phyloP scores from a whole-genome alignment of 1,140 invertebrate genomes.

The Paramacrobiotus metropolitanus region DNA sequence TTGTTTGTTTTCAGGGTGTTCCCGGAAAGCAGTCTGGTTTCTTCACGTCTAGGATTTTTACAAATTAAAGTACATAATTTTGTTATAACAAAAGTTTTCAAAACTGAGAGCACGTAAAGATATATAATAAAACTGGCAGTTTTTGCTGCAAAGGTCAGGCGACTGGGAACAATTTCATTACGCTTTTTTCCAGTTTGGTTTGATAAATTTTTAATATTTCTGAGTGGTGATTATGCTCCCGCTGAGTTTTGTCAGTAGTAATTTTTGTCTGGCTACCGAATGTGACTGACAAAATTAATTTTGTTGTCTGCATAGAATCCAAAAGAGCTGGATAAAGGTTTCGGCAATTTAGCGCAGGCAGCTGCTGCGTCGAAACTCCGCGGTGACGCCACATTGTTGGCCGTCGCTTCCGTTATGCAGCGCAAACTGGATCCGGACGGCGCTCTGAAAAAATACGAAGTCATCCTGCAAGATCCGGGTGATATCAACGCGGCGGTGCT shows the following conservation, averaged over 20 bases:
- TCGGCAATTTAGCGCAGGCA: background rate
- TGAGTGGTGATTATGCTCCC: too few relatives aligned
- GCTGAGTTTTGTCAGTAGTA: too few relatives aligned
- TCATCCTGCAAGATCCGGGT: background rate
- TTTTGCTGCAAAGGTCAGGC: too few relatives aligned
- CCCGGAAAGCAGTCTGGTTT: background rate
- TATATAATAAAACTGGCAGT: too few relatives aligned
- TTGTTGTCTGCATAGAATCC: too few relatives aligned
- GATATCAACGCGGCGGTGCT: background rate
- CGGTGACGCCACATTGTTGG: background rate
- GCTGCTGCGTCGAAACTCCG: background rate
- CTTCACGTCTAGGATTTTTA: background rate
- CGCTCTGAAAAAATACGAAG: conserved; percentile 4
- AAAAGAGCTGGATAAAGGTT: background rate
- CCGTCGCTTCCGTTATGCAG: conserved; percentile 1
- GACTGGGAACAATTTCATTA: too few relatives aligned
- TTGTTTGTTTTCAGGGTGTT: background rate
- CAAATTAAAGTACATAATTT: background rate
- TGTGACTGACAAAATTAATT: too few relatives aligned
- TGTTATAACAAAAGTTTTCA: background rate
- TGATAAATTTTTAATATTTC: too few relatives aligned
- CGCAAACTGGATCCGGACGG: background rate
- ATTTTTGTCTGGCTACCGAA: too few relatives aligned
- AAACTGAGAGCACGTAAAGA: too few relatives aligned
- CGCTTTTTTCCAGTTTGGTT: too few relatives aligned